Evolutionary conservation across 2,113 vertebrate species (phyloP), one percentile per base, ranked within the genome.

Genomic region (Prinia subflava): DNA sequence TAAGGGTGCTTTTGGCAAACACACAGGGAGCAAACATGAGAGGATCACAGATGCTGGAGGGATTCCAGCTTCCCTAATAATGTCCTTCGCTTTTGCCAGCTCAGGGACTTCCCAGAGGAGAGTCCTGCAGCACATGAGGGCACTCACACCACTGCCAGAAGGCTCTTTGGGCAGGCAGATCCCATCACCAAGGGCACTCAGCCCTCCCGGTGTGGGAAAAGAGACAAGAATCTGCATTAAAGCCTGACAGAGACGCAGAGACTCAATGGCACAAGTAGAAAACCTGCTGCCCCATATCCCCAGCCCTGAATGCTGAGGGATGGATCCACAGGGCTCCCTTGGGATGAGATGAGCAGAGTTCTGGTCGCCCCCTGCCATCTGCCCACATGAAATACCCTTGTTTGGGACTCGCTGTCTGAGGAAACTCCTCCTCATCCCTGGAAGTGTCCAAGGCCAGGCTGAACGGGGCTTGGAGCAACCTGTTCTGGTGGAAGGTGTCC

Each of bases 1-100:
- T 47, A 83, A 96, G 92, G 95, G 87, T 95, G 96, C 94, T 94
- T 89, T 50, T 93, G 94, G 92, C 89, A 81, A 81, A 78, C 53
- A n/a, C 2, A 0, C 47, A 71, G 53, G 83, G 92, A 96, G 88
- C 95, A 98, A 98, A 96, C 96, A 94, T 37, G 82, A 92, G 82
- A 70, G 56, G 56, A 97, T 74, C 37, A 62, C 64, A 55, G 69
- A 56, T 64, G 64, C 78, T 95, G 96, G 96, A 96, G 75, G 56
- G 74, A 62, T 71, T 97, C 95, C 93, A 97, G 14, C 30, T 70
- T 87, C 79, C 88, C 88, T 79, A 50, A 95, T 35, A 47, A 27
- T 11, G 6, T 78, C 85, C 92, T 93, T 95, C 65, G 62, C 92
- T 65, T 70, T 7, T 10, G 22, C 73, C 90, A 86, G 79, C 83